Evolutionary conservation across 37 sponge, comb jelly and placozoan genomes (phyloP), one percentile per base, ranked within the genome.

Genomic region (Chondrilla cf. caribensis): DNA sequence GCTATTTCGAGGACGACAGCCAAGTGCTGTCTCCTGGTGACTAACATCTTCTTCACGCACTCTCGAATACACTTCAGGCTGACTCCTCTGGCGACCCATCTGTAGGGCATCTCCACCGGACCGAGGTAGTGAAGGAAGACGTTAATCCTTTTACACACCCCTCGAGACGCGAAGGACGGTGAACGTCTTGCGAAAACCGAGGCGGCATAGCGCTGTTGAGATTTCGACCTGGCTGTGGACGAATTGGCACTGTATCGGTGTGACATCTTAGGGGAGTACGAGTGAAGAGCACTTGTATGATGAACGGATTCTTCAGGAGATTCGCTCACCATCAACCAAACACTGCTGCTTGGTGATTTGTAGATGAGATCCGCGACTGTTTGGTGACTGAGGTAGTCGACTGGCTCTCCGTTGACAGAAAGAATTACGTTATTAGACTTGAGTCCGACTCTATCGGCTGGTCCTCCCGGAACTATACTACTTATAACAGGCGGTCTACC

Each of bases 261-360:
- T 11, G 76, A 38, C 76, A 73, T 73, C 43, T 73, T 73, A 6
- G 64, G 64, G 29, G 18, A 19, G 29, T 29, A n/a, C 1, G 43
- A 40, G 2, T 33, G 35, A 8, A 67, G 2, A 1, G 68, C 35
- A 3, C 43, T 42, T 25, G 15, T 73, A 43, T 41, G 40, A 37
- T 73, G 76, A n/a, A 15, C 65, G 5, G 62, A 80, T 37, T 80
- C 62, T 29, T 58, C 28, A 21, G 60, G 73, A 5, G 85, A 22
- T 37, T 91, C 91, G 58, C 91, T 80, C 31, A 91, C 91, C 7
- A 84, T 73, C 7, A 91, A 86, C 91, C 91, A 91, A 25, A 91
- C 85, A 3, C 85, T 84, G 0, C 81, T 81, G 3, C 70, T 82
- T 8, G 58, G 57, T 1, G 84, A 86, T 54, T 84, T 81, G 32